Evolutionary conservation across 92 coral and sea anemone species (phyloP).

Genomic region (Desmophyllum pertusum): DNA sequence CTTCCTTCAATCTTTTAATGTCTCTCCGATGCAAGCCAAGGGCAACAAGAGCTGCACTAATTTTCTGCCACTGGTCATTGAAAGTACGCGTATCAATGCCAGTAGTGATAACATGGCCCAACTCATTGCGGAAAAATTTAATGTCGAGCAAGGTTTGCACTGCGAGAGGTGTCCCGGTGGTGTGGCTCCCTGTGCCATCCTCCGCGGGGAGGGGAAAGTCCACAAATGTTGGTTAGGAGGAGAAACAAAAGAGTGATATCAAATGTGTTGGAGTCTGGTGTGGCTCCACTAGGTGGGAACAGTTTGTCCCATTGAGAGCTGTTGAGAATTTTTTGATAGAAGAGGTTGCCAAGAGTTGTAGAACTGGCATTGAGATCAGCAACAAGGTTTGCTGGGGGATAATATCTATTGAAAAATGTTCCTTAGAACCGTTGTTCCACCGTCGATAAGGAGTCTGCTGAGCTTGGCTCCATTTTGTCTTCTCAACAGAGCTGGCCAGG

Average conservation of each 20-base stretch:
- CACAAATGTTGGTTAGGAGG: slow-evolving; percentile 31
- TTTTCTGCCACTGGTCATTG: neutral
- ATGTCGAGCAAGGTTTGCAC: slow-evolving; percentile 26
- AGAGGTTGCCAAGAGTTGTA: neutral
- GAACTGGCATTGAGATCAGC: neutral
- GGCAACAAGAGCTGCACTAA: neutral
- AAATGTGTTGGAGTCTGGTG: slow-evolving; percentile 31
- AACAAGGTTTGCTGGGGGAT: slow-evolving; percentile 12
- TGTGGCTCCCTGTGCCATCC: slow-evolving; percentile 16
- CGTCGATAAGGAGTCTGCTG: slow-evolving; percentile 17
- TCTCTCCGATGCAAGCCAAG: slow-evolving; percentile 3
- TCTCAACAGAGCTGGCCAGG: neutral
- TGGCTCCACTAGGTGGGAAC: slow-evolving; percentile 20
- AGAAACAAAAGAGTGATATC: slow-evolving; percentile 22
- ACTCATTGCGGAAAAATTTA: slow-evolving; percentile 9
- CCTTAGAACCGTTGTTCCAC: slow-evolving; percentile 7
- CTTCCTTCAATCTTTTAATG: neutral
- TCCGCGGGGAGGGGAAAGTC: neutral
- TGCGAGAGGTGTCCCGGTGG: slow-evolving; percentile 1
- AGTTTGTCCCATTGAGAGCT: slow-evolving; percentile 21
- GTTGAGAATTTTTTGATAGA: neutral
- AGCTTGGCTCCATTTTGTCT: slow-evolving; percentile 25
- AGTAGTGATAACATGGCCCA: neutral
- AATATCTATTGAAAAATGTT: neutral
- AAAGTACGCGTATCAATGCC: slow-evolving; percentile 1